Conservation (phyloP, 2,113 vertebrate genomes). For the Engystomops pustulosus region DNA sequence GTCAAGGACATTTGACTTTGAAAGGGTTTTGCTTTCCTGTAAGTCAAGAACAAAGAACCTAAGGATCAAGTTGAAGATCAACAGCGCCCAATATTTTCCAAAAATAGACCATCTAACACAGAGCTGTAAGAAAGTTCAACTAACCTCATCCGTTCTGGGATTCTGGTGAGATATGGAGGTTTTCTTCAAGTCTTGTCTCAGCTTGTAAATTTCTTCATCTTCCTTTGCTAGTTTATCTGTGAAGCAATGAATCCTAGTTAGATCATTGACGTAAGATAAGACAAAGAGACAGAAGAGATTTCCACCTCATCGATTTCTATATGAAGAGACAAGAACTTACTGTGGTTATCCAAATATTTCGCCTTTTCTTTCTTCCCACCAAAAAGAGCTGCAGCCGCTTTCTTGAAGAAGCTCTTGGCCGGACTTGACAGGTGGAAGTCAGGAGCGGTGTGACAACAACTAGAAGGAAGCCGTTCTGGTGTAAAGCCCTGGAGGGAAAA, state of each 20-base stretch:
- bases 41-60: constrained; percentile 61
- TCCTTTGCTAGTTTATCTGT: constrained; percentile 90
- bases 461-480: constrained; percentile 89
- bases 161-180: constrained; percentile 88
- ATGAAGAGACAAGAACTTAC: constrained; percentile 76
- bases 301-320: too few relatives aligned
- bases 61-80: constrained; percentile 11
- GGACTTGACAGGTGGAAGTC: constrained; percentile 97
- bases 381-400: constrained; percentile 95
- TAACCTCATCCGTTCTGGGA: constrained; percentile 83
- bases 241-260: constrained; percentile 44
- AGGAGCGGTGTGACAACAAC: constrained; percentile 92
- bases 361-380: constrained; percentile 96
- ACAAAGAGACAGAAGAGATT: neutral
- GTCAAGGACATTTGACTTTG: constrained; percentile 68
- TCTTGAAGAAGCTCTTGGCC: constrained; percentile 97
- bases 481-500: constrained; percentile 86
- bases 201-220: constrained; percentile 96
- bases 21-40: constrained; percentile 81
- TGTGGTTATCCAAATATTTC: constrained; percentile 91
- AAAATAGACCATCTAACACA: neutral
- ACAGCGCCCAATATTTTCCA: neutral
- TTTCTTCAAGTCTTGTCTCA: constrained; percentile 91
- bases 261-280: neutral
- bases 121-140: neutral